Evolutionary conservation across 1,140 invertebrate species (phyloP).

Genomic region (Trichonephila clavata): DNA sequence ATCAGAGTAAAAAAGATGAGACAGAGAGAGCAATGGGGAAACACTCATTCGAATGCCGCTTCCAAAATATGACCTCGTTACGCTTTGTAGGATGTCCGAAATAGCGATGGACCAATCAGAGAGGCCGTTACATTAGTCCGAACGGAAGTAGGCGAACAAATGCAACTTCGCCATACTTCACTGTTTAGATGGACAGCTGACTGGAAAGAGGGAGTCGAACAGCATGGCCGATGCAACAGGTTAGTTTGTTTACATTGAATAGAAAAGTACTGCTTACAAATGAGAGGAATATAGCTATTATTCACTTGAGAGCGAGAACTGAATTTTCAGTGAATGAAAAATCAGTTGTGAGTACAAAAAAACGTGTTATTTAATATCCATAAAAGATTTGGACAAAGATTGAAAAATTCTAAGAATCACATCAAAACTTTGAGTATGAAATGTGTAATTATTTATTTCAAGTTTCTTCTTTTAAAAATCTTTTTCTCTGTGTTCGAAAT

Average conservation of each 20-base stretch:
- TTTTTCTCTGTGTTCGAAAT: too few species aligned
- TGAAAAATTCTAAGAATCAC: too few species aligned
- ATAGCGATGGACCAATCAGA: constrained; percentile 15
- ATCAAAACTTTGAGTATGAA: too few species aligned
- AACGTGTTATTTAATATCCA: too few species aligned
- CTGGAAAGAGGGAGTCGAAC: too few species aligned
- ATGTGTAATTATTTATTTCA: too few species aligned
- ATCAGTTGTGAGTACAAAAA: too few species aligned
- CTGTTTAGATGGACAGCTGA: constrained; percentile 49
- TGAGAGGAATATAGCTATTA: too few species aligned
- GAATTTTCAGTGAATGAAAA: too few species aligned
- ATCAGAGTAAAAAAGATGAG: constrained; percentile 2
- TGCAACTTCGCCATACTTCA: constrained; percentile 19
- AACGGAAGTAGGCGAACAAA: constrained; percentile 5
- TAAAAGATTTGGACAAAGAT: too few species aligned
- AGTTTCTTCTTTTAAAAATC: too few species aligned
- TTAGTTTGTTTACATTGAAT: neutral
- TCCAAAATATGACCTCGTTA: constrained; percentile 36
- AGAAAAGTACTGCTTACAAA: too few species aligned
- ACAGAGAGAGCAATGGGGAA: neutral
- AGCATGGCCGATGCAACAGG: neutral
- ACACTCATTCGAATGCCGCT: neutral
- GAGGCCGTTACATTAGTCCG: neutral
- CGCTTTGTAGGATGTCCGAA: constrained; percentile 39
- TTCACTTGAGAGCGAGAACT: neutral